Evolutionary conservation across 1,140 invertebrate genomes (phyloP).

Genomic region (Drosophila simulans): DNA sequence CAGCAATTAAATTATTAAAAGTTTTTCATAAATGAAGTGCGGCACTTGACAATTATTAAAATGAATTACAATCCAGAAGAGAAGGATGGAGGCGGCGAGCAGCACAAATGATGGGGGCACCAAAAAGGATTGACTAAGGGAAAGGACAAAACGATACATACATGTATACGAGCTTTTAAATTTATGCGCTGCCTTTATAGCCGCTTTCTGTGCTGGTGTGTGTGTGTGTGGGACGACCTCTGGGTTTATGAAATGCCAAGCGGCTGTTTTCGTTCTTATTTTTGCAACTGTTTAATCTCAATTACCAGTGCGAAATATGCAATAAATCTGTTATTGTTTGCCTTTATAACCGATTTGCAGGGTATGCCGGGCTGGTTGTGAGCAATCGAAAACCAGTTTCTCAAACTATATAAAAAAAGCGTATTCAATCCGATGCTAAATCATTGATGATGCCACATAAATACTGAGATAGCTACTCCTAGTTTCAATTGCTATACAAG

Average conservation of each 20-base stretch:
- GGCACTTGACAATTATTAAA: constrained; percentile 79
- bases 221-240: constrained; percentile 19
- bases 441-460: no score
- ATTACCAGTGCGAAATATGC: constrained; percentile 79
- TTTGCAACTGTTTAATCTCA: constrained; percentile 81
- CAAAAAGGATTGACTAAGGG: constrained; percentile 29
- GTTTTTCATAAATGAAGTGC: constrained; percentile 78
- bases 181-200: constrained; percentile 68
- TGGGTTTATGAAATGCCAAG: constrained; percentile 68
- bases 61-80: constrained; percentile 65
- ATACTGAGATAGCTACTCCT: no score
- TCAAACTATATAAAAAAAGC: no score
- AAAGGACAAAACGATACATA: constrained; percentile 53
- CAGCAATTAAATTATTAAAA: constrained; percentile 80
- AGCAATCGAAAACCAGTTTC: background rate
- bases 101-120: constrained; percentile 26
- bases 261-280: constrained; percentile 61
- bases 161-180: constrained; percentile 71
- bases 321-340: constrained; percentile 82
- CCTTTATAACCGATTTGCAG: constrained; percentile 34
- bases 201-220: constrained; percentile 2
- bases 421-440: no score
- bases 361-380: constrained; percentile 10
- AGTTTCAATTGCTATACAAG: no score
- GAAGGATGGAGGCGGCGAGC: background rate